Percentiles rank a stretch among this genome's conserved stretches.
Conservation (phyloP, 1,140 invertebrate genomes). For the Drosophila nebulosa region DNA sequence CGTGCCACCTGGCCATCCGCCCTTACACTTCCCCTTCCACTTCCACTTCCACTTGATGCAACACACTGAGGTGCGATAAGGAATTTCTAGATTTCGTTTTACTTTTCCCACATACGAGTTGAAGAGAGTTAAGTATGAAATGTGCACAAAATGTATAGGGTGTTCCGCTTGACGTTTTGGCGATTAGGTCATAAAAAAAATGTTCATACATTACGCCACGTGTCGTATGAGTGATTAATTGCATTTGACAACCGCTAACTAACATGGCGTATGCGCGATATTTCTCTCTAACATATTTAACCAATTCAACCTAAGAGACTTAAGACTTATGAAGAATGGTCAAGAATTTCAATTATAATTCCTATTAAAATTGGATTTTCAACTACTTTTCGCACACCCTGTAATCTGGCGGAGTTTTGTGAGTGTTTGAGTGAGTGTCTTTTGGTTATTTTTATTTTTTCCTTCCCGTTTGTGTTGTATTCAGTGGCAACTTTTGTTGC, state of each 20-base stretch:
- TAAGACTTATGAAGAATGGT: no score
- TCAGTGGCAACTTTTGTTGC: slow-evolving; percentile 66
- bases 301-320: no score
- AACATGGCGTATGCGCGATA: background rate
- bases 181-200: no score
- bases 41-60: slow-evolving; percentile 60
- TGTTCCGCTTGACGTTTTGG: background rate
- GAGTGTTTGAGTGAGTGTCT: background rate
- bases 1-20: slow-evolving; percentile 53
- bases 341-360: no score
- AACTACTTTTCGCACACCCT: slow-evolving; percentile 13
- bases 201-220: background rate
- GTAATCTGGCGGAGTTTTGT: background rate
- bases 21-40: slow-evolving; percentile 44
- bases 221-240: background rate
- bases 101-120: slow-evolving; percentile 25
- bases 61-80: slow-evolving; percentile 73
- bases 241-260: background rate
- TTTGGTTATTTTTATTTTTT: no score
- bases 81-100: slow-evolving; percentile 75
- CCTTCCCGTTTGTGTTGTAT: slow-evolving; percentile 36
- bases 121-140: slow-evolving; percentile 24
- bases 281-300: no score
- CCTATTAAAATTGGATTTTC: background rate
- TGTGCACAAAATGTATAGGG: slow-evolving; percentile 44